Conservation (phyloP, 2,888 invertebrate species). For the Scaptomyza flava region DNA sequence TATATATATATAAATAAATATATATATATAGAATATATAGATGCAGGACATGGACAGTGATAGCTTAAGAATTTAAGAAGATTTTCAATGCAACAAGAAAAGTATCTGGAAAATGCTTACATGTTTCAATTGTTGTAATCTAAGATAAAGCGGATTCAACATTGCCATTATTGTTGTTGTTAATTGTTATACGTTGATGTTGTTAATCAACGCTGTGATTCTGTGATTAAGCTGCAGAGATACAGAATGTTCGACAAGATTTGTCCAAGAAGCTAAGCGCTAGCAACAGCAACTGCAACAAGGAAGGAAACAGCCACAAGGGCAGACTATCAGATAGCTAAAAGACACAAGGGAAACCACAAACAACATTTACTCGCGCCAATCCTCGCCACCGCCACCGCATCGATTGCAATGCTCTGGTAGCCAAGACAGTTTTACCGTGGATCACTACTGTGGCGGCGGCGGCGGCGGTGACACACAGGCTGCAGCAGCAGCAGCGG, state of each 20-base stretch:
- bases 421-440: conserved; percentile 85
- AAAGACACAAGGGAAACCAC: conserved; percentile 29
- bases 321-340: conserved; percentile 58
- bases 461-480: conserved; percentile 75
- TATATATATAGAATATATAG: conserved; percentile 4
- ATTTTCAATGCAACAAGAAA: conserved; percentile 55
- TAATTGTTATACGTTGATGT: conserved; percentile 41
- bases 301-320: conserved; percentile 9
- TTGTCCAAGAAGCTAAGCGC: conserved; percentile 12
- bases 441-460: conserved; percentile 85
- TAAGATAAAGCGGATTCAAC: conserved; percentile 31
- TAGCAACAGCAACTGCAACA: conserved; percentile 7
- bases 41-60: conserved; percentile 39
- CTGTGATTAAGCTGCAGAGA: conserved; percentile 14
- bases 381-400: conserved; percentile 85
- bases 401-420: conserved; percentile 85
- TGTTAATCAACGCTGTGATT: conserved; percentile 43
- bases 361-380: conserved; percentile 84
- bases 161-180: conserved; percentile 42
- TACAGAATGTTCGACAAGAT: conserved; percentile 34
- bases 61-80: conserved; percentile 70
- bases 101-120: conserved; percentile 24
- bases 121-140: conserved; percentile 50
- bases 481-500: conserved; percentile 65
- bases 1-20: conserved; percentile 1